Conservation (phyloP, 1,140 invertebrate genomes). For the Araneus ventricosus region DNA sequence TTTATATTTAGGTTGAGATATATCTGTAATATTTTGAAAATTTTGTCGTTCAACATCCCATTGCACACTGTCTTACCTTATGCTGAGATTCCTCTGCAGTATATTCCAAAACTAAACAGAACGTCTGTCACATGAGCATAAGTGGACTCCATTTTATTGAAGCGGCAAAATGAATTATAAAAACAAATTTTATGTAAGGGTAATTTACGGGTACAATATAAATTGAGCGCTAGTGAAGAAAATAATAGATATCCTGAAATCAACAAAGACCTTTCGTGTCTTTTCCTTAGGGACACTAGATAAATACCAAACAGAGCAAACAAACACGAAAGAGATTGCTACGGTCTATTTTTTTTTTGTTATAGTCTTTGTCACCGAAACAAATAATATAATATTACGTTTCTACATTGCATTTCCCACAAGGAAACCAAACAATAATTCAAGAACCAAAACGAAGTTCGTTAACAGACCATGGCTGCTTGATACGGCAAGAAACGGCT, state of each 20-base stretch:
- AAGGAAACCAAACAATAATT: constrained; percentile 15
- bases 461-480: neutral
- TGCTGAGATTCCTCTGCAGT: too few relatives aligned
- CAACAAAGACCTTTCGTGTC: neutral
- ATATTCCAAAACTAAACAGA: too few relatives aligned
- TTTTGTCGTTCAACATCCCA: too few relatives aligned
- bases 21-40: too few relatives aligned
- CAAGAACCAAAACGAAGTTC: constrained; percentile 22
- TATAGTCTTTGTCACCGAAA: constrained; percentile 18
- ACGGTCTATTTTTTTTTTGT: neutral
- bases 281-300: neutral
- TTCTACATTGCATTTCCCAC: constrained; percentile 21
- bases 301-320: neutral
- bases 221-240: neutral
- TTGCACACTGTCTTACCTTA: too few relatives aligned
- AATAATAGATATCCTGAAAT: neutral
- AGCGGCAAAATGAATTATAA: too few relatives aligned
- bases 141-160: too few relatives aligned
- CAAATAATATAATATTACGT: constrained; percentile 1
- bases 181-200: too few relatives aligned
- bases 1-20: too few relatives aligned
- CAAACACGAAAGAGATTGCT: neutral
- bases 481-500: neutral
- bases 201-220: neutral
- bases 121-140: too few relatives aligned